phyloP scores from a whole-genome alignment of 2,113 vertebrate species.

The Pituophis catenifer region DNA sequence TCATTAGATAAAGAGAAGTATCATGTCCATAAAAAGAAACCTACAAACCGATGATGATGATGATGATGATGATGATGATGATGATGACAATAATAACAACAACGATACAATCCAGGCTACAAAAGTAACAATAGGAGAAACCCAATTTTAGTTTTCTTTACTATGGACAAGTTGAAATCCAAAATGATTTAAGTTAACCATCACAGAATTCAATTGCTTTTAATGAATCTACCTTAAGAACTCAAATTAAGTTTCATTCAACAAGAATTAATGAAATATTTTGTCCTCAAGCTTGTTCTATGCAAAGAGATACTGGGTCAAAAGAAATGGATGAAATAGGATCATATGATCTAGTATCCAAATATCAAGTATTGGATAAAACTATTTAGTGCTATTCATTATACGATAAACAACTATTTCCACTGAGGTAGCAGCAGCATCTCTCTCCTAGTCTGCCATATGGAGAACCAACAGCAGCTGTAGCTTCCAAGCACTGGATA shows the following conservation, averaged over 20 bases:
- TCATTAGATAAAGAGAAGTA: background rate
- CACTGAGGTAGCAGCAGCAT: background rate
- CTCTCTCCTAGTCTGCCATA: background rate
- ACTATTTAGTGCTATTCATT: background rate
- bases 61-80: too few species aligned
- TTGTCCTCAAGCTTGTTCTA: background rate
- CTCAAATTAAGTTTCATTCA: background rate
- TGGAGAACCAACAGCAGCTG: background rate
- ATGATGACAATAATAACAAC: too few species aligned
- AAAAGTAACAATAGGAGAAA: background rate
- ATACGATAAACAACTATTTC: background rate
- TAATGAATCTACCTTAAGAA: background rate
- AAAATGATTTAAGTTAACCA: background rate
- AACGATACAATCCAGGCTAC: background rate
- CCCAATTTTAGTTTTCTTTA: background rate
- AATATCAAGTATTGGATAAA: background rate
- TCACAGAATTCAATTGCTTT: background rate
- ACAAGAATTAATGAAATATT: background rate
- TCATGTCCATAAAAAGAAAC: rapidly evolving
- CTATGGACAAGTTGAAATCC: background rate
- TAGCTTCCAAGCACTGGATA: background rate
- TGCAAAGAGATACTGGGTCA: background rate
- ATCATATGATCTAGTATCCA: background rate
- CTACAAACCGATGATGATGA: background rate
- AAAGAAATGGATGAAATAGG: background rate